phyloP scores from a whole-genome alignment of 2,113 vertebrate species.

The Psilopogon haemacephalus region DNA sequence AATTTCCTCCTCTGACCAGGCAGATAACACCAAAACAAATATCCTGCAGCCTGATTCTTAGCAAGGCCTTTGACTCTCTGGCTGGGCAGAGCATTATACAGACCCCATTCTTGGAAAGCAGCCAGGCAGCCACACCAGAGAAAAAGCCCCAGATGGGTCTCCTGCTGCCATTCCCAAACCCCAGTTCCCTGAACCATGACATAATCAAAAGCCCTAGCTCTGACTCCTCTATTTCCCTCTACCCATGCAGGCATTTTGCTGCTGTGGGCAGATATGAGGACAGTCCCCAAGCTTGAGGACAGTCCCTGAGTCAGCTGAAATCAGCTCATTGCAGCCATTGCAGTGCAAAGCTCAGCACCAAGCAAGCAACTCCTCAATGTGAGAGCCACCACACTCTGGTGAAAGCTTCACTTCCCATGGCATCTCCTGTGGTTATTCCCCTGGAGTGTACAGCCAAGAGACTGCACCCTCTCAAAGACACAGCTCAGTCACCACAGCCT shows the following conservation, averaged over 20 bases:
- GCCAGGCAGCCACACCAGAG: background rate
- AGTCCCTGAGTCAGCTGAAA: background rate
- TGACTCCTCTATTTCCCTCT: background rate
- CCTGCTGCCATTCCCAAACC: background rate
- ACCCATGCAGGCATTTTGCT: fast-evolving
- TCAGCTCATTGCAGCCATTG: background rate
- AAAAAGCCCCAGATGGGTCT: background rate
- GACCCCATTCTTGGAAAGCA: background rate
- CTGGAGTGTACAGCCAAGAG: fast-evolving
- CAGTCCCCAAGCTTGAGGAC: background rate
- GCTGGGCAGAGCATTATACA: background rate
- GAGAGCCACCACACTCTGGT: background rate
- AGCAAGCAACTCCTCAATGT: background rate
- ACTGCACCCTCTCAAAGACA: background rate
- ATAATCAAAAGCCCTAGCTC: background rate
- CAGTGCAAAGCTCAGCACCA: fast-evolving
- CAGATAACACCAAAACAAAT: background rate
- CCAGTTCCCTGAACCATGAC: fast-evolving
- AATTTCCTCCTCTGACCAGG: background rate
- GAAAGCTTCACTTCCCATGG: background rate
- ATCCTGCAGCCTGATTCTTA: background rate
- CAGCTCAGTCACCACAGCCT: background rate
- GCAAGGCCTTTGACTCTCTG: background rate
- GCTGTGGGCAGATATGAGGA: background rate
- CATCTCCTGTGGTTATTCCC: fast-evolving